Conservation (phyloP, 2,888 invertebrate species). For the Myathropa florea region DNA sequence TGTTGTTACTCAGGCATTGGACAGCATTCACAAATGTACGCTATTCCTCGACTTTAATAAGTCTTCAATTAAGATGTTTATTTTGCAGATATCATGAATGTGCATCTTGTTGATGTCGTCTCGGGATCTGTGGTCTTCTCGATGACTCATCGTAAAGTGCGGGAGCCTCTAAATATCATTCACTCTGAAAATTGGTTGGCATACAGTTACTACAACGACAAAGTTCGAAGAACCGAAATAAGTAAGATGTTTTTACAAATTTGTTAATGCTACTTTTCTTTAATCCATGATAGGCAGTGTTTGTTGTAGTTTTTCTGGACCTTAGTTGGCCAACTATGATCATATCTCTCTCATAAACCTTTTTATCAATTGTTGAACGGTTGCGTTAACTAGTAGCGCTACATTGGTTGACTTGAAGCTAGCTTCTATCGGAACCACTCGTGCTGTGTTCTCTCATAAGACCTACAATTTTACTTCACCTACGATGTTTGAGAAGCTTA, state of each 20-base stretch:
- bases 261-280: not conserved
- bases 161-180: conserved; percentile 91
- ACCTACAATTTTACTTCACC: no score
- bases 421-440: no score
- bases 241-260: conserved; percentile 78
- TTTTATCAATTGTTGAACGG: no score
- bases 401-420: no score
- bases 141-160: conserved; percentile 91
- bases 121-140: conserved; percentile 92
- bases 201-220: conserved; percentile 96
- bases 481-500: no score
- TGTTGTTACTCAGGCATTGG: conserved; percentile 89
- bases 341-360: no score
- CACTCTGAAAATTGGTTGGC: conserved; percentile 99
- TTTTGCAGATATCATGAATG: conserved; percentile 87
- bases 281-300: no score
- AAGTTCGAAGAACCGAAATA: conserved; percentile 94
- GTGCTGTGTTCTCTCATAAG: no score
- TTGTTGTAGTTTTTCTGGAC: no score
- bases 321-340: no score
- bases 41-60: not conserved
- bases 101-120: conserved; percentile 94
- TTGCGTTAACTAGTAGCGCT: no score
- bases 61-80: conserved; percentile 20
- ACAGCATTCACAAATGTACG: conserved; percentile 88